Evolutionary conservation across 2,113 vertebrate genomes (phyloP).

Genomic region (Megaceryle torquata): DNA sequence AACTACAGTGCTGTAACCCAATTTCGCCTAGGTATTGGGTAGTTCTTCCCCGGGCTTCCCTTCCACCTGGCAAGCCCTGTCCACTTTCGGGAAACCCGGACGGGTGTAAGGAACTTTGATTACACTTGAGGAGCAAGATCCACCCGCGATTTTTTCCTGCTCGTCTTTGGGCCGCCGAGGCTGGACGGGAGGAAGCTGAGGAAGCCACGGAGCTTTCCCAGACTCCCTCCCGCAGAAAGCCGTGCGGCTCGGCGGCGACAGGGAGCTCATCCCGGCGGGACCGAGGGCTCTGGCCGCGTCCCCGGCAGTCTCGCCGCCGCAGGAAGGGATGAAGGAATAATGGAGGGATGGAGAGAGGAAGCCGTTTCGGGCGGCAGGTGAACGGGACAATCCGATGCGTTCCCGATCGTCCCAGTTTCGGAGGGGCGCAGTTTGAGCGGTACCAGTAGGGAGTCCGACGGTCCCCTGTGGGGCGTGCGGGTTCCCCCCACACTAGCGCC

Average conservation of each 20-base stretch:
- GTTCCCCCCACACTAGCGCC: not conserved
- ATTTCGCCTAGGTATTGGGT: not conserved
- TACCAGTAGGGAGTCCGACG: not conserved
- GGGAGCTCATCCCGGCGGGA: not conserved
- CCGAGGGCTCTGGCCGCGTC: not conserved
- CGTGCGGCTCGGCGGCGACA: not conserved
- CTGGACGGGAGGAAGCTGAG: not conserved
- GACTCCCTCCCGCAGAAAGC: not conserved
- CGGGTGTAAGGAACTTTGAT: not conserved
- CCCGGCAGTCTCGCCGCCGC: not conserved
- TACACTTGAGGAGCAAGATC: not conserved
- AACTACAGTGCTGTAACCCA: not conserved
- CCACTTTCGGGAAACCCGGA: not conserved
- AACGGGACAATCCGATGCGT: not conserved
- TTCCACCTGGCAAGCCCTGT: not conserved
- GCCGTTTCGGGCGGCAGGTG: not conserved
- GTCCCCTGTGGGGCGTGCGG: not conserved
- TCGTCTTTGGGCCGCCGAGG: not conserved
- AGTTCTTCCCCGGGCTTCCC: not conserved
- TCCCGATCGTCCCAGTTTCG: not conserved
- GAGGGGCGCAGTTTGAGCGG: not conserved
- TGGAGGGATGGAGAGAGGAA: not conserved
- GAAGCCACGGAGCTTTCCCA: not conserved
- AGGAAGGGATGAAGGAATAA: not conserved
- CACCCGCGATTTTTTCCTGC: not conserved